A percentile compares a stretch with the other conserved stretches of the same genome.
Conservation (phyloP, 2,797 vertebrate genomes). For the Serranus cabrilla region DNA sequence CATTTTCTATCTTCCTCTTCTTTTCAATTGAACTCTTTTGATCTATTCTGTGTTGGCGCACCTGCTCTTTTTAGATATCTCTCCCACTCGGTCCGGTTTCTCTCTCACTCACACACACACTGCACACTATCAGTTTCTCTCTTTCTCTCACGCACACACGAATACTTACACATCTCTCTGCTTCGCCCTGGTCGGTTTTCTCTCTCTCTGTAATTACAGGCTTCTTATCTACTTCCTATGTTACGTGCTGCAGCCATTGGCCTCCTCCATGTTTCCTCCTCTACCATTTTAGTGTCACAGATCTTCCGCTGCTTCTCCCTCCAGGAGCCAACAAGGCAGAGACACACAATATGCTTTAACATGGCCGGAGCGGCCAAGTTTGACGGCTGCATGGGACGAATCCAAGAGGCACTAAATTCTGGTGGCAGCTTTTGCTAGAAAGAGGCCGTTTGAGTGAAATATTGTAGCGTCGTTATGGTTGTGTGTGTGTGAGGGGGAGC, state of each 20-base stretch:
- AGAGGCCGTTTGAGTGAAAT: conserved; percentile 42
- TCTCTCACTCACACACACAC: conserved; percentile 5
- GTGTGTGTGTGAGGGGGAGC: neutral
- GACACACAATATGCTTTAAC: conserved; percentile 50
- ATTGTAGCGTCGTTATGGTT: neutral
- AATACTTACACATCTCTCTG: conserved; percentile 48
- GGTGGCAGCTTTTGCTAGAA: conserved; percentile 40
- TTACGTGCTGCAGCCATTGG: conserved; percentile 56
- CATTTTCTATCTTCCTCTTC: conserved; percentile 51
- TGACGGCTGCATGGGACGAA: conserved; percentile 46
- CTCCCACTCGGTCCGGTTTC: conserved; percentile 42
- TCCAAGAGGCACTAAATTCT: conserved; percentile 54
- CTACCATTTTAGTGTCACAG: conserved; percentile 71
- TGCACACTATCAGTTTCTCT: neutral
- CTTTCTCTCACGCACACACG: conserved; percentile 13
- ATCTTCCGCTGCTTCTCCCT: conserved; percentile 54
- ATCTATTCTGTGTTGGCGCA: conserved; percentile 63
- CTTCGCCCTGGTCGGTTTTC: conserved; percentile 60
- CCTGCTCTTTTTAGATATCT: conserved; percentile 66
- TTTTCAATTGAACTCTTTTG: conserved; percentile 62
- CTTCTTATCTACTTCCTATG: conserved; percentile 72
- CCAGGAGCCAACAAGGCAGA: conserved; percentile 32
- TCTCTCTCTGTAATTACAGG: conserved; percentile 73
- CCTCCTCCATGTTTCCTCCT: conserved; percentile 60
- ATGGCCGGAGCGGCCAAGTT: conserved; percentile 39